These are phyloP conservation scores for Conistra vaccinii DNA, from an alignment of 2,888 invertebrate genomes.

Conservation along the genomic window DNA sequence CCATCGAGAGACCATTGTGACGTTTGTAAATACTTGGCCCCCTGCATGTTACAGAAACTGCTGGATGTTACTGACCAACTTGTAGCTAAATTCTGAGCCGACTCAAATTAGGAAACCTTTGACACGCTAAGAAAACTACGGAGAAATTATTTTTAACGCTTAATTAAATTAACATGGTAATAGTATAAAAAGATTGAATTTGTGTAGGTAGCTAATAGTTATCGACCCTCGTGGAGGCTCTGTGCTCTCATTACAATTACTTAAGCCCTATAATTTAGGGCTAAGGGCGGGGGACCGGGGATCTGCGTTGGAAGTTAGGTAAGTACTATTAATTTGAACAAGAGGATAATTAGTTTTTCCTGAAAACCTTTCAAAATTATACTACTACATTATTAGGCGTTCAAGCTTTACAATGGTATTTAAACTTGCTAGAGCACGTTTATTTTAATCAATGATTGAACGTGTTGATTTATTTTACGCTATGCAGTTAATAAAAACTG, in stretches of 20 bases:
- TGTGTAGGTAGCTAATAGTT: neutral
- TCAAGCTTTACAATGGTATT: neutral
- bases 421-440: no score
- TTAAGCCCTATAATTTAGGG: neutral
- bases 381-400: neutral
- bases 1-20: no score
- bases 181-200: neutral
- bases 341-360: neutral
- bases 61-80: no score
- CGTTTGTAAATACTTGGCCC: no score
- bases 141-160: no score
- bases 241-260: neutral
- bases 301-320: no score
- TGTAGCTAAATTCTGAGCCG: no score
- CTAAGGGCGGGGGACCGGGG: no score
- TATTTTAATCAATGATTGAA: conserved; percentile 24
- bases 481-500: conserved; percentile 38
- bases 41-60: no score
- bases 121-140: no score
- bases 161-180: neutral
- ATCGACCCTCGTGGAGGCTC: neutral
- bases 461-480: conserved; percentile 35
- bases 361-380: neutral
- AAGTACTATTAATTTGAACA: no score
- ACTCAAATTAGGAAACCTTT: no score